Evolutionary conservation across 2,797 vertebrate species (phyloP).

Genomic region (Chiloscyllium punctatum): DNA sequence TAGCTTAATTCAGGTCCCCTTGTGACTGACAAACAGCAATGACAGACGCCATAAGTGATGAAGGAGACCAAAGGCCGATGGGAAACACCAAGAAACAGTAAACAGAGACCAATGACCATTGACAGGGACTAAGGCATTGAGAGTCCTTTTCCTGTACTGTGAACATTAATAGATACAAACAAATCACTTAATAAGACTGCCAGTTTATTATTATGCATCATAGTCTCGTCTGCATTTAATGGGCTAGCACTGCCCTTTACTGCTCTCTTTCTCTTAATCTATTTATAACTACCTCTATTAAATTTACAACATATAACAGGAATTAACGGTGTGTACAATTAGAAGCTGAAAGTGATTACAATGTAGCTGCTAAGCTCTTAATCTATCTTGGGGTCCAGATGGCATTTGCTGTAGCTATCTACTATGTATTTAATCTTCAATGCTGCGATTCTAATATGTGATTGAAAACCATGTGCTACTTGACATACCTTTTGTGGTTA

Average conservation of each 20-base stretch:
- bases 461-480: background rate
- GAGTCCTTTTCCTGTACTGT: background rate
- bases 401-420: background rate
- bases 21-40: background rate
- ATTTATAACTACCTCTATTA: background rate
- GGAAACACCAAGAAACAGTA: background rate
- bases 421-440: background rate
- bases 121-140: background rate
- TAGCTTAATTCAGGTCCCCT: background rate
- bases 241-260: background rate
- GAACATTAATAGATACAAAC: background rate
- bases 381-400: background rate
- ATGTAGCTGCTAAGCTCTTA: background rate
- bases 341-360: background rate
- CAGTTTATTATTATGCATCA: background rate
- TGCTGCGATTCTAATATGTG: background rate
- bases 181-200: background rate
- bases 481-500: background rate
- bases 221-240: background rate
- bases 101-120: background rate
- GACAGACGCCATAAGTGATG: background rate
- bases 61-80: background rate
- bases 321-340: background rate
- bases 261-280: background rate
- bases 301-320: background rate